Evolutionary conservation across 2,113 vertebrate genomes (phyloP).

Genomic region (Ascaphus truei): DNA sequence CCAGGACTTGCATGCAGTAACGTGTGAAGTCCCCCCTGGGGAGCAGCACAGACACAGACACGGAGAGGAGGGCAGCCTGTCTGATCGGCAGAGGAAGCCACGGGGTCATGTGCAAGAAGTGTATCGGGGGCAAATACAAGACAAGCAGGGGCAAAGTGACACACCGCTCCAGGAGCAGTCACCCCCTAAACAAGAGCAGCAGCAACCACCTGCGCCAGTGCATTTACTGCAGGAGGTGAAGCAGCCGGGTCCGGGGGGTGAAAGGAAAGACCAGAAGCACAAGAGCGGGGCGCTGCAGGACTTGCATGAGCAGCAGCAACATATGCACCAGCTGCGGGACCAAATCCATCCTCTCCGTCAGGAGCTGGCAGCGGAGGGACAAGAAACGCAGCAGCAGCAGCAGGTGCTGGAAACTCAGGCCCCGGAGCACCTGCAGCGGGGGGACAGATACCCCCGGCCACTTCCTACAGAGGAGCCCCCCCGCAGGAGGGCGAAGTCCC

Average conservation of each 20-base stretch:
- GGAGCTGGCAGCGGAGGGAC: not conserved
- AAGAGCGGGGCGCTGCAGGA: not conserved
- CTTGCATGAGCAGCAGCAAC: not conserved
- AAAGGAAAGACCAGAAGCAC: not conserved
- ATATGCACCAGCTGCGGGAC: not conserved
- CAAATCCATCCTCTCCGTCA: too few relatives aligned
- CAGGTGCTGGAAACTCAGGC: not conserved
- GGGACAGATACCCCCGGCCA: not conserved
- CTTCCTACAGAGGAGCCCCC: not conserved
- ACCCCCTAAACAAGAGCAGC: not conserved
- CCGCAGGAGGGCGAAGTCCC: constrained; percentile 53
- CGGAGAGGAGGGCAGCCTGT: not conserved
- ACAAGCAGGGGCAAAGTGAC: not conserved
- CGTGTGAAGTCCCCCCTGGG: too few relatives aligned
- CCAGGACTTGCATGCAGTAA: too few relatives aligned
- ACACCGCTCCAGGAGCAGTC: not conserved
- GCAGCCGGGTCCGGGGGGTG: not conserved
- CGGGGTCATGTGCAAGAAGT: not conserved
- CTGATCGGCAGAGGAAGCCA: too few relatives aligned
- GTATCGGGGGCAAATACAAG: not conserved
- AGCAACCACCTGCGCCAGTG: not conserved
- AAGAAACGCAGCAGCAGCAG: not conserved
- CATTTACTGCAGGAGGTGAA: not conserved
- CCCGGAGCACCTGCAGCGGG: not conserved
- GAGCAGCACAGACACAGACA: not conserved